Conservation (phyloP, 2,888 invertebrate species). For the Zygothrica quintamaculata region DNA sequence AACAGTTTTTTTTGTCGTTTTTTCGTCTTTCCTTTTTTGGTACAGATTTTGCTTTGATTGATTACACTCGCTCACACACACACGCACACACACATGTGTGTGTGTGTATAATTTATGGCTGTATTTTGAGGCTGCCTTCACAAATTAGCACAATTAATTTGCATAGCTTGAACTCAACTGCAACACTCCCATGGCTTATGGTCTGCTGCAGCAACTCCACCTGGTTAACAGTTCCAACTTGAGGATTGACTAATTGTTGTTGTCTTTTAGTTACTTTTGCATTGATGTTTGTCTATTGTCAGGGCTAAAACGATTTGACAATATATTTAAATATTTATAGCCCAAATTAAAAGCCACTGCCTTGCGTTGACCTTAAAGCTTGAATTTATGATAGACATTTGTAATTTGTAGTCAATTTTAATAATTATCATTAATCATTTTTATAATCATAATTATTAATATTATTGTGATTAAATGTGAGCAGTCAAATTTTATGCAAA, state of each 20-base stretch:
- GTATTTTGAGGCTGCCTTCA: slow-evolving; percentile 54
- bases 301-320: slow-evolving; percentile 60
- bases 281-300: slow-evolving; percentile 23
- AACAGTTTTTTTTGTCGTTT: too few relatives aligned
- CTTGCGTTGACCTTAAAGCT: slow-evolving; percentile 60
- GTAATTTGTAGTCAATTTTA: too few relatives aligned
- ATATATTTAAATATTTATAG: slow-evolving; percentile 48
- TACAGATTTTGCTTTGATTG: slow-evolving; percentile 51
- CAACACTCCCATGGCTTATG: too few relatives aligned
- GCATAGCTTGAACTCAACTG: slow-evolving; percentile 50
- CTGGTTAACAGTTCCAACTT: slow-evolving; percentile 15
- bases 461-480: background rate
- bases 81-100: background rate
- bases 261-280: slow-evolving; percentile 6
- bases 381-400: too few relatives aligned
- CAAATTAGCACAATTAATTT: slow-evolving; percentile 72
- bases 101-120: slow-evolving; percentile 69
- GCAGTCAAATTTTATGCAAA: too few relatives aligned
- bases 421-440: too few relatives aligned
- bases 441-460: slow-evolving; percentile 1
- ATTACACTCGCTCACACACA: slow-evolving; percentile 28
- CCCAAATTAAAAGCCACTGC: slow-evolving; percentile 2
- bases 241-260: slow-evolving; percentile 41
- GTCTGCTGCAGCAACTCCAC: background rate
- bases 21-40: too few relatives aligned